These are phyloP conservation scores for Trissolcus basalis DNA, from an alignment of 1,140 invertebrate genomes.

Conservation along the genomic window DNA sequence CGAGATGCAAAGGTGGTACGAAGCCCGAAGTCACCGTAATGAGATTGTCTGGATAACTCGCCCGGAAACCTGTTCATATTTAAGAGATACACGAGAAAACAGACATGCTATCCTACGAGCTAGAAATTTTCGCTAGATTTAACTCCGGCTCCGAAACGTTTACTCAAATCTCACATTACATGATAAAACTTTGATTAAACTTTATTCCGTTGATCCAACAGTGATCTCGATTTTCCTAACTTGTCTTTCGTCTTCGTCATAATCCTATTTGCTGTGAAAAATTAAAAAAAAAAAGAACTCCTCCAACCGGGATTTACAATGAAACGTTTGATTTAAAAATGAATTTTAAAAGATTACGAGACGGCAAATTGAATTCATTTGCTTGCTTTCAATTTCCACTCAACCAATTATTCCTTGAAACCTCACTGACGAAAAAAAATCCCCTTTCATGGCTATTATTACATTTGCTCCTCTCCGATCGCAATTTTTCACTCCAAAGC, in stretches of 20 bases:
- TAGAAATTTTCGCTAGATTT: conserved; percentile 39
- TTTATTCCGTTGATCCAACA: not conserved
- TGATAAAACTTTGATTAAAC: conserved; percentile 1
- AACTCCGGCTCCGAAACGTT: conserved; percentile 6
- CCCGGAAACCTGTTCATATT: conserved; percentile 33
- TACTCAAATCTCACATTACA: too few species aligned
- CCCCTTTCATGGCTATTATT: not conserved
- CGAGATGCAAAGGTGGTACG: conserved; percentile 23
- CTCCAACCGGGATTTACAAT: too few species aligned
- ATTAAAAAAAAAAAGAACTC: too few species aligned
- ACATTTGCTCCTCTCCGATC: not conserved
- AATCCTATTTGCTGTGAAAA: not conserved
- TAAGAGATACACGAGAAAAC: conserved; percentile 27
- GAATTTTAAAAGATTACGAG: too few species aligned
- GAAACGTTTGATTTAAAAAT: too few species aligned
- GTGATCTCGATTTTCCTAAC: not conserved
- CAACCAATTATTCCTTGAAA: too few species aligned
- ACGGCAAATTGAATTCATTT: too few species aligned
- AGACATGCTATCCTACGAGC: conserved; percentile 26
- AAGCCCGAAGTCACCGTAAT: conserved; percentile 38
- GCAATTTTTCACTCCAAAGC: not conserved
- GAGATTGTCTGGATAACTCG: conserved; percentile 37
- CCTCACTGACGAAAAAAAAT: too few species aligned
- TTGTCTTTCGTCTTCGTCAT: not conserved
- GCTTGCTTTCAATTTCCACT: too few species aligned